Evolutionary conservation across 2,888 invertebrate genomes (phyloP).

Genomic region (Rhagophthalmus giganteus): DNA sequence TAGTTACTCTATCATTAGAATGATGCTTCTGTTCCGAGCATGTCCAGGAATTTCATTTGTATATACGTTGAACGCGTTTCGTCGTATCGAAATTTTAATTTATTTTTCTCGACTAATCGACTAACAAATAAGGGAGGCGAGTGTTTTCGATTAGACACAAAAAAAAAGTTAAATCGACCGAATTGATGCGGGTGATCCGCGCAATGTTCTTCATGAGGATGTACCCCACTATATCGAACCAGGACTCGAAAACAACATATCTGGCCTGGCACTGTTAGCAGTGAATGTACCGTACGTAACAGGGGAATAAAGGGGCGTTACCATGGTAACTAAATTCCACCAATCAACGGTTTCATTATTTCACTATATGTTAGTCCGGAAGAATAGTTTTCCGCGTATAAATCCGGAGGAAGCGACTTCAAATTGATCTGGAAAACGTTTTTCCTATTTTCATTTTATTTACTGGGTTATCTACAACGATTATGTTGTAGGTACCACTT

Average conservation of each 20-base stretch:
- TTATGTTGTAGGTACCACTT: neutral
- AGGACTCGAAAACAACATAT: neutral
- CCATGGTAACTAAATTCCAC: slow-evolving; percentile 54
- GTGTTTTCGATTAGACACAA: no score
- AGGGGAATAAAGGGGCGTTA: slow-evolving; percentile 52
- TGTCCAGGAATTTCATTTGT: slow-evolving; percentile 6
- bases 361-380: slow-evolving; percentile 35
- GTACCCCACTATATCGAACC: neutral
- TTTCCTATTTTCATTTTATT: neutral
- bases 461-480: neutral
- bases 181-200: neutral
- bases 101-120: no score
- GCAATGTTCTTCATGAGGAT: neutral
- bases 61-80: no score
- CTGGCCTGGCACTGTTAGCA: neutral
- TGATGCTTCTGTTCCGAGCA: slow-evolving; percentile 11
- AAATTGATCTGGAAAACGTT: neutral
- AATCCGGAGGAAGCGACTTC: neutral
- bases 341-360: slow-evolving; percentile 54
- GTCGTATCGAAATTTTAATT: no score
- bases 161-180: neutral
- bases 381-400: neutral
- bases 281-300: slow-evolving; percentile 41
- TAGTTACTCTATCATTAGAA: slow-evolving; percentile 14
- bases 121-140: no score